Conservation (phyloP, 2,797 vertebrate species). For the Hemibagrus guttatus region DNA sequence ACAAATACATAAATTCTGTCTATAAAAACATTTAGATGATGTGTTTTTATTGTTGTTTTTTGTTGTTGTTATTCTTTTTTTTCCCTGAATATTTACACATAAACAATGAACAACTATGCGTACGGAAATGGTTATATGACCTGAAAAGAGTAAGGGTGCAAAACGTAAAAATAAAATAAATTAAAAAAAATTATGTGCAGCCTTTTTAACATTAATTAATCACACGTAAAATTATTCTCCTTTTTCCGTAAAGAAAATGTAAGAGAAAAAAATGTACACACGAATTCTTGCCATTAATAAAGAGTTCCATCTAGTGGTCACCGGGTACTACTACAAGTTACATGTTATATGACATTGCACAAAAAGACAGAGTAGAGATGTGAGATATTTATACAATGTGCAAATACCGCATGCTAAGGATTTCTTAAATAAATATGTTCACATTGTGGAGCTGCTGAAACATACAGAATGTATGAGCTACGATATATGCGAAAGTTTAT, state of each 20-base stretch:
- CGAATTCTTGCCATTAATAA: neutral
- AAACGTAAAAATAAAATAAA: neutral
- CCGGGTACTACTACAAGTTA: neutral
- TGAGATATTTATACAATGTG: neutral
- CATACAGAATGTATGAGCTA: neutral
- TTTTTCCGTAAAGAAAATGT: too few species aligned
- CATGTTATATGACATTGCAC: neutral
- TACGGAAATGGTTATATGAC: neutral
- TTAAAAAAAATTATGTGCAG: neutral
- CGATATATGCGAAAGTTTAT: neutral
- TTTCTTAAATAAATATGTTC: neutral
- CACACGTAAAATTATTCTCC: neutral
- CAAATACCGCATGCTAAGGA: neutral
- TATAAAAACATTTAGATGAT: neutral
- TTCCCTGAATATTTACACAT: too few species aligned
- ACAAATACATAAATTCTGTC: neutral
- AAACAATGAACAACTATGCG: too few species aligned
- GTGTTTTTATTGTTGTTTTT: neutral
- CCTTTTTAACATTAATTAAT: neutral
- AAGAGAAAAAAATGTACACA: neutral
- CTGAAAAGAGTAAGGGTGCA: neutral
- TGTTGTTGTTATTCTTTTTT: too few species aligned
- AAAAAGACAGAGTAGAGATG: neutral
- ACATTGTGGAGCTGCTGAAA: neutral
- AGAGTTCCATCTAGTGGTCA: constrained; percentile 35